A percentile compares a stretch with the other conserved stretches of the same genome.
Conservation (phyloP, 2,888 invertebrate species). For the Morpho achilles region DNA sequence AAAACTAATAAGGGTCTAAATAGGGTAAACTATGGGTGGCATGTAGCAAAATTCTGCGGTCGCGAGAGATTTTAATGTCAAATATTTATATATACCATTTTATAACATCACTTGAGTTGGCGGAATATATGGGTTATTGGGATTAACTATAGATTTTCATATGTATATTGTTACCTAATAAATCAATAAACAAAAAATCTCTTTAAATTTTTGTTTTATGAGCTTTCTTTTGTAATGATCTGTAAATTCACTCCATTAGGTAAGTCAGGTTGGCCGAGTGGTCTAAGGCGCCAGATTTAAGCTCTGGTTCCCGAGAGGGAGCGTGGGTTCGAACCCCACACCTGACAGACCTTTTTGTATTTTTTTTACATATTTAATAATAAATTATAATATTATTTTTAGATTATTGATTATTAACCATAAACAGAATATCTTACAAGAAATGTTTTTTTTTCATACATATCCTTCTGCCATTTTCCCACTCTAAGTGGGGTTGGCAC, state of each 20-base stretch:
- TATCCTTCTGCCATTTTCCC: background rate
- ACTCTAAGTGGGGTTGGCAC: too few species aligned
- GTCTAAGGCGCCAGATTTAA: constrained; percentile 92
- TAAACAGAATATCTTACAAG: background rate
- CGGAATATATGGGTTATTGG: too few species aligned
- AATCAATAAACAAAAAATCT: too few species aligned
- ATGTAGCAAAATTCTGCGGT: too few species aligned
- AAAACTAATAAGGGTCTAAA: too few species aligned
- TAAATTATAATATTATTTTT: background rate
- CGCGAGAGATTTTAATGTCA: too few species aligned
- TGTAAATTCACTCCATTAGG: constrained; percentile 25
- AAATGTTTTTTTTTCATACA: background rate
- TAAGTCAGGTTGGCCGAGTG: constrained; percentile 88
- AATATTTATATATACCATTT: too few species aligned
- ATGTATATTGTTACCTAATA: too few species aligned
- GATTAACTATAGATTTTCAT: too few species aligned
- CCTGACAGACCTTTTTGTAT: constrained; percentile 70
- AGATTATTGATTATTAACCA: too few species aligned
- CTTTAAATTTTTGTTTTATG: background rate
- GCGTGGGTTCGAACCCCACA: constrained; percentile 93
- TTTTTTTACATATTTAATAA: constrained; percentile 18
- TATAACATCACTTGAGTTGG: too few species aligned
- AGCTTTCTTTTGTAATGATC: background rate
- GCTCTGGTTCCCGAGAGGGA: constrained; percentile 89
- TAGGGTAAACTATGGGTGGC: too few species aligned